phyloP scores from a whole-genome alignment of 2,113 vertebrate genomes.

The Gadus macrocephalus region DNA sequence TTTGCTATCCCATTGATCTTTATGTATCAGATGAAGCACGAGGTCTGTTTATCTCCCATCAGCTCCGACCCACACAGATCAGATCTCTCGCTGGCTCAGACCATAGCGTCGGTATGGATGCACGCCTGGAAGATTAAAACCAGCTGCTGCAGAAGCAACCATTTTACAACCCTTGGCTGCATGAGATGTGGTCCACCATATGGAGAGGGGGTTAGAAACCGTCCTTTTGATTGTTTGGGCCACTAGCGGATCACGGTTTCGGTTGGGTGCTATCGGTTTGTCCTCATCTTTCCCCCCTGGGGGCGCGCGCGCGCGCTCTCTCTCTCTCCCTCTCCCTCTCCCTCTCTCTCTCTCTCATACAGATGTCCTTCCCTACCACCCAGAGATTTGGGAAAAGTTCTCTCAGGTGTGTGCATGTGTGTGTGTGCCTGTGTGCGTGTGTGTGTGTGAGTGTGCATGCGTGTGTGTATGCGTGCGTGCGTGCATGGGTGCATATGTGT shows the following conservation, averaged over 20 bases:
- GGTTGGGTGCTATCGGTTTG: slow-evolving; percentile 33
- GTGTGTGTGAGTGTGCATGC: too few relatives aligned
- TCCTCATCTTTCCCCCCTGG: slow-evolving; percentile 42
- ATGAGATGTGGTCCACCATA: too few relatives aligned
- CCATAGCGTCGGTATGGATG: too few relatives aligned
- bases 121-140: slow-evolving; percentile 36
- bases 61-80: too few relatives aligned
- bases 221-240: slow-evolving; percentile 30
- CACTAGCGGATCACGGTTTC: slow-evolving; percentile 35
- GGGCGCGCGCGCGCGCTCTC: slow-evolving; percentile 33
- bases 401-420: slow-evolving; percentile 14
- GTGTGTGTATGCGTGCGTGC: too few relatives aligned
- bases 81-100: too few relatives aligned
- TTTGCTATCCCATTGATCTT: too few relatives aligned
- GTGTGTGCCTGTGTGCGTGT: too few relatives aligned
- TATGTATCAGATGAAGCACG: too few relatives aligned
- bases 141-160: slow-evolving; percentile 14
- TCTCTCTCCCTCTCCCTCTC: slow-evolving; percentile 22
- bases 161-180: background rate
- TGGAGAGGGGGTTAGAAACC: background rate
- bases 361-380: slow-evolving; percentile 35
- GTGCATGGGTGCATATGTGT: too few relatives aligned
- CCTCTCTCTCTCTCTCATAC: slow-evolving; percentile 29
- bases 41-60: too few relatives aligned
- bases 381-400: slow-evolving; percentile 52